Base-by-base conservation (phyloP, 1,140 invertebrate genomes). In the Daktulosphaira vitifoliae region DNA sequence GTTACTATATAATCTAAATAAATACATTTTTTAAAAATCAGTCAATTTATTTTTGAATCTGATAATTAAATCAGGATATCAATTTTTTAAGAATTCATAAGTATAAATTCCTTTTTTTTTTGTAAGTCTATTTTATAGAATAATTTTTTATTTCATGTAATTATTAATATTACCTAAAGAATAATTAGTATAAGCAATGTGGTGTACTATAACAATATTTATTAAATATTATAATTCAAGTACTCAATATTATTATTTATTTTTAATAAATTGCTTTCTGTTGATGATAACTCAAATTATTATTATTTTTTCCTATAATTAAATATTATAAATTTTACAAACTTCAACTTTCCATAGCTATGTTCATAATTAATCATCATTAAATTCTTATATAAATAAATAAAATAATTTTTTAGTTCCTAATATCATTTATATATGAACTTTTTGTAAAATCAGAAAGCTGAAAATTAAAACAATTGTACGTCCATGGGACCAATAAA, bases 101-200 rank as follows among this genome's bases (percentile, higher is more conserved):
- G 29, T n/a, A n/a, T n/a, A 62, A 20, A 62, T 62, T 62, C 56
- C 42, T 62, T 62, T 62, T 62, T 62, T 33, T 62, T 26, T 29
- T 33, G 15, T 7, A 7, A 33, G 15, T 48, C 26, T 48, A 48
- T 62, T 46, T 29, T 53, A 37, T 44, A 29, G 8, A 1, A 7
- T 59, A 59, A 46, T 38, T 29, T 59, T 48, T 46, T 62, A 9
- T 44, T 7, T 26, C 15, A 62, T 33, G 29, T 6, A 11, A 33
- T 48, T 18, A 18, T 33, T 46, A 56, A 26, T 62, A 23, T 62
- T 62, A 33, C 44, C 29, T 62, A 23, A 62, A 11, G 44, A 15
- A 48, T 39, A 16, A 26, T 59, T 20, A 33, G 4, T 62, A 62
- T 29, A 18, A 13, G 46, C 29, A 59, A 26, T 26, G 11, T 39